These are phyloP conservation scores for Neopelma chrysocephalum DNA, from an alignment of 2,797 vertebrate genomes.

Conservation along the genomic window DNA sequence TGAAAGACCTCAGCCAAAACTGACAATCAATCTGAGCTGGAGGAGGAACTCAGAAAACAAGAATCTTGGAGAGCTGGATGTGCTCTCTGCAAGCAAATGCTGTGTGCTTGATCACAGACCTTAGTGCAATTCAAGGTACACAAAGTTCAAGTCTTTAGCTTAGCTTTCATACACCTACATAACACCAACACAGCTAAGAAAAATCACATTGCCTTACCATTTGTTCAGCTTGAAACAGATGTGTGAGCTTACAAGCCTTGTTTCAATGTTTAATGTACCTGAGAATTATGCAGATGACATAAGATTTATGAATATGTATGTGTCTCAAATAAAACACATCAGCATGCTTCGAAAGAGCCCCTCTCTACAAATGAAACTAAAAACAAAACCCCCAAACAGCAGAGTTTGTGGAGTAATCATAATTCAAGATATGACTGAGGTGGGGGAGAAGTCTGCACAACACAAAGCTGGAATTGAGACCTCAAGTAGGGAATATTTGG, in stretches of 20 bases:
- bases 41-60: not conserved
- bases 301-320: constrained; percentile 14
- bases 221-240: not conserved
- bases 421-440: not conserved
- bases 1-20: not conserved
- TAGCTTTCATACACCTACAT: not conserved
- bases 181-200: not conserved
- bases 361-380: not conserved
- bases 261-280: constrained; percentile 22
- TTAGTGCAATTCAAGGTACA: not conserved
- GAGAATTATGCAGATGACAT: constrained; percentile 10
- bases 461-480: not conserved
- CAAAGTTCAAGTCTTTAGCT: not conserved
- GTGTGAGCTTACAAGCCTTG: not conserved
- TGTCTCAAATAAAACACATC: constrained; percentile 4
- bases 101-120: not conserved
- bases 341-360: not conserved
- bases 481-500: not conserved
- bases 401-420: not conserved
- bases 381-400: not conserved
- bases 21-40: not conserved
- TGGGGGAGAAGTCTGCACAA: not conserved
- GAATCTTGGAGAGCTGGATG: not conserved
- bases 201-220: not conserved
- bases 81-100: not conserved